These are phyloP conservation scores for Phyllotis vaccarum DNA, from an alignment of 2,797 vertebrate genomes.

Conservation along the genomic window DNA sequence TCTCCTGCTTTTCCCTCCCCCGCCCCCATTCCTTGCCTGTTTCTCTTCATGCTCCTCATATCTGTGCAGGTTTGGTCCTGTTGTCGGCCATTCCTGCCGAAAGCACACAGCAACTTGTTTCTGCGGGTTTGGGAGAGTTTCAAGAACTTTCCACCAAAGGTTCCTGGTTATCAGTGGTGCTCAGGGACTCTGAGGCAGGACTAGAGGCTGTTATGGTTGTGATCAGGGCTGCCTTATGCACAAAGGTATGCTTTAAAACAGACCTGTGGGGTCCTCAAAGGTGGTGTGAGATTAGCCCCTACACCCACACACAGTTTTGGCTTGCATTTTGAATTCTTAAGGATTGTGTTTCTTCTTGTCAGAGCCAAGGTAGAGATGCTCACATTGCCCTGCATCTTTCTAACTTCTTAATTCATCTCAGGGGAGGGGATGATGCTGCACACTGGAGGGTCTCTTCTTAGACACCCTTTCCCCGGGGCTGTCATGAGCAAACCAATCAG, in stretches of 20 bases:
- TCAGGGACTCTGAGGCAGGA: neutral
- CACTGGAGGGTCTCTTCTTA: neutral
- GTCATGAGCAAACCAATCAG: neutral
- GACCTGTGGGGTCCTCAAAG: neutral
- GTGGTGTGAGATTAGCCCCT: neutral
- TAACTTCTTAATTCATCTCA: fast-evolving
- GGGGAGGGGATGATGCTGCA: fast-evolving
- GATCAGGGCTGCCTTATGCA: neutral
- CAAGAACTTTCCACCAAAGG: neutral
- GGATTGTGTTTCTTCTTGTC: neutral
- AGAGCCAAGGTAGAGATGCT: neutral
- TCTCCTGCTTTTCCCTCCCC: neutral
- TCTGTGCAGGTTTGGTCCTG: neutral
- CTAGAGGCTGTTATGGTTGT: neutral
- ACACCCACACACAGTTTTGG: neutral
- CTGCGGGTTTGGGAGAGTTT: neutral
- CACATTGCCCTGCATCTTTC: neutral
- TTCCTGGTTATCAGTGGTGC: neutral
- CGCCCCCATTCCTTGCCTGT: neutral
- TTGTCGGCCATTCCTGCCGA: fast-evolving
- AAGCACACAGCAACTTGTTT: neutral
- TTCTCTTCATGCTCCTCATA: neutral
- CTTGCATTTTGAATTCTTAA: neutral
- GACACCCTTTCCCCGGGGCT: neutral
- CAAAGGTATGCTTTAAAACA: neutral